Percentiles rank a stretch among this genome's conserved stretches.
These are phyloP conservation scores for Malaclemys terrapin DNA, from an alignment of 2,113 vertebrate species.

Conservation along the genomic window DNA sequence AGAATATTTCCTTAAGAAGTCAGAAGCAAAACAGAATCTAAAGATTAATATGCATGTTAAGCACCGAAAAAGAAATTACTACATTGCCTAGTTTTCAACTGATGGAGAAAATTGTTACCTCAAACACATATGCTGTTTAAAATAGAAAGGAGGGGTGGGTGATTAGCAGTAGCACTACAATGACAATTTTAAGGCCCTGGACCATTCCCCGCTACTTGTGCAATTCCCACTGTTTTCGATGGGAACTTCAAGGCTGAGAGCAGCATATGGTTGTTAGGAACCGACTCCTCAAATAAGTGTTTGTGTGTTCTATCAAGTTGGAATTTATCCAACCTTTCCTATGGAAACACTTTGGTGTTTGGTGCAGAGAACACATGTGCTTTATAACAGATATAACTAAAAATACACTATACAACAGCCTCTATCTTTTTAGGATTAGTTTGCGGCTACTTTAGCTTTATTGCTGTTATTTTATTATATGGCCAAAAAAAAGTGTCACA, in stretches of 20 bases:
- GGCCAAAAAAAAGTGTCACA: not conserved
- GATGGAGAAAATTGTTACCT: not conserved
- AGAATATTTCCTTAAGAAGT: not conserved
- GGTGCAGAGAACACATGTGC: slow-evolving; percentile 61
- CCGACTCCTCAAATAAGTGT: slow-evolving; percentile 53
- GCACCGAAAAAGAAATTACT: not conserved
- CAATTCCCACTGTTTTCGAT: slow-evolving; percentile 38
- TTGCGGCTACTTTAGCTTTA: slow-evolving; percentile 21
- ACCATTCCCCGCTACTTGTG: not conserved
- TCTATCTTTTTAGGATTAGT: slow-evolving; percentile 54
- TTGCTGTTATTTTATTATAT: slow-evolving; percentile 51
- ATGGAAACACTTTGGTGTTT: slow-evolving; percentile 65
- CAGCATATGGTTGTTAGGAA: not conserved
- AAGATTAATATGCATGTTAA: not conserved
- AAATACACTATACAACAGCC: slow-evolving; percentile 54
- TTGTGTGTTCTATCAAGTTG: slow-evolving; percentile 42
- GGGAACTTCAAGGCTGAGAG: slow-evolving; percentile 37
- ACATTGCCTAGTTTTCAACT: not conserved
- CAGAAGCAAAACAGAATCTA: not conserved
- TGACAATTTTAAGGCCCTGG: slow-evolving; percentile 47
- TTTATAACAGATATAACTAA: slow-evolving; percentile 68
- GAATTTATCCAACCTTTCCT: slow-evolving; percentile 45
- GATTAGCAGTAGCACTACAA: slow-evolving; percentile 8
- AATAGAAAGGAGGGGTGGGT: not conserved
- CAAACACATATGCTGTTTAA: slow-evolving; percentile 7